A percentile compares a stretch with the other conserved stretches of the same genome.
Conservation (phyloP, 2,888 invertebrate species). For the Thereva nobilitata region DNA sequence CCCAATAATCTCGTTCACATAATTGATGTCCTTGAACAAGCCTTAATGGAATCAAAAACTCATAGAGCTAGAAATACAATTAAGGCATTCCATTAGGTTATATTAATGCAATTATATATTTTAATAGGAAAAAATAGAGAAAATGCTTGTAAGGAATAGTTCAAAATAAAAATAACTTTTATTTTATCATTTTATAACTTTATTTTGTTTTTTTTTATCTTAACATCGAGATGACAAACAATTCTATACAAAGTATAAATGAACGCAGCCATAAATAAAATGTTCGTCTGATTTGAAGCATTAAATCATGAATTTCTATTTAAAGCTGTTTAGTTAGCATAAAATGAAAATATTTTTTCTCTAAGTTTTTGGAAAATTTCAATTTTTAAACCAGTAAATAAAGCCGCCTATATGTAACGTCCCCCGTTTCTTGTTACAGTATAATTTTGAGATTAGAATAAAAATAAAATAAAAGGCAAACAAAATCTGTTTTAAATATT, state of each 20-base stretch:
- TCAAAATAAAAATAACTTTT: too few species aligned
- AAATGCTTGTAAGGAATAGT: too few species aligned
- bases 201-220: slow-evolving; percentile 11
- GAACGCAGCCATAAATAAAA: too few species aligned
- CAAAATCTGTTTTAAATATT: slow-evolving; percentile 45
- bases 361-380: too few species aligned
- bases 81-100: slow-evolving; percentile 50
- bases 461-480: too few species aligned
- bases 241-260: slow-evolving; percentile 31
- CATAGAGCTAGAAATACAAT: slow-evolving; percentile 57
- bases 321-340: slow-evolving; percentile 8
- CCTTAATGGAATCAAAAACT: slow-evolving; percentile 65
- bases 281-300: background rate
- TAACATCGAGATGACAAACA: slow-evolving; percentile 22
- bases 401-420: slow-evolving; percentile 10
- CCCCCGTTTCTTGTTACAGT: too few species aligned
- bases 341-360: background rate
- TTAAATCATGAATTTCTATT: slow-evolving; percentile 4
- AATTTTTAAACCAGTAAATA: background rate
- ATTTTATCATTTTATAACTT: slow-evolving; percentile 17
- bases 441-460: too few species aligned
- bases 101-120: background rate
- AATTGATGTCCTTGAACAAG: slow-evolving; percentile 66
- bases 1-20: slow-evolving; percentile 66
- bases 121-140: too few species aligned